Base-by-base conservation (phyloP, 1,140 invertebrate species). In the Megalonaias nervosa region DNA sequence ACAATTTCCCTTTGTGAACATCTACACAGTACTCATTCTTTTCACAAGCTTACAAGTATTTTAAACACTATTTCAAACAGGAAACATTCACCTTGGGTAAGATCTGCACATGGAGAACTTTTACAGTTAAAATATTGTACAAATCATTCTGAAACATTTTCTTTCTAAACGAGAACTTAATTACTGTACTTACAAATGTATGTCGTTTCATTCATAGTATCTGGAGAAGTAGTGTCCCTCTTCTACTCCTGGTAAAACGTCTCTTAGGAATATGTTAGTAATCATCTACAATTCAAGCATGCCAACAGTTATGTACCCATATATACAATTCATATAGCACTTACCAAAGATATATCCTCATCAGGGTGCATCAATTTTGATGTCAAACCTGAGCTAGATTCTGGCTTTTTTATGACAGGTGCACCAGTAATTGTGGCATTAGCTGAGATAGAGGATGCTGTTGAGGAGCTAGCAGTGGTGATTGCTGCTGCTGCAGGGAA, bases 301-400 rank as follows among this genome's bases (percentile, higher is more conserved):
- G 78, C 12, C 56, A 19, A 77, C 66, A 67, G 12, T n/a, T 65
- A 38, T n/a, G 31, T 56, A 71, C 61, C 57, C 61, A 15, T 17
- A 70, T 38, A 68, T 61, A 26, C 16, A 38, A 61, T 56, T 66
- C 16, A 61, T 75, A 38, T 19, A 71, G 31, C 71, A 89, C 92
- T 92, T 91, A 95, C 94, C 90, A 95, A 83, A 65, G 97, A 98
- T 62, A 98, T 94, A 92, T 98, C 97, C 91, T 98, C 97, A 38
- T 95, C 94, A 38, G 97, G 97, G 91, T 99, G 97, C 85, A 98
- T 95, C 71, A 98, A 97, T 92, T 96, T 96, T 88, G 96, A 96
- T 23, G 95, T 94, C 48, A 96, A 94, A 72, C 95, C 95, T 75
- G 95, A 95, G 55, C 94, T 94, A 55, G 95, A 93, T 79, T 94